Percentiles rank a stretch among this genome's conserved stretches.
These are phyloP conservation scores for Danio rerio DNA, from an alignment of 2,113 vertebrate genomes.

Conservation along the genomic window GRCz12tu NC_133178.1:22309001-22309500, in stretches of 20 bases:
- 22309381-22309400: slow-evolving; percentile 60
- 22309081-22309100: slow-evolving; percentile 52
- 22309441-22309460: slow-evolving; percentile 61
- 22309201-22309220: neutral
- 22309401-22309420: slow-evolving; percentile 80
- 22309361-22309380: slow-evolving; percentile 62
- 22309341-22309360: slow-evolving; percentile 50
- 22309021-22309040: slow-evolving; percentile 34
- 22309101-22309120: slow-evolving; percentile 47
- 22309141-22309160: slow-evolving; percentile 25
- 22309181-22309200: neutral
- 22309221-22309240: neutral
- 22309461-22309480: slow-evolving; percentile 47
- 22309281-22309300: neutral
- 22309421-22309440: slow-evolving; percentile 69
- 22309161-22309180: neutral
- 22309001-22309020: slow-evolving; percentile 21
- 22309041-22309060: slow-evolving; percentile 38
- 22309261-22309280: neutral
- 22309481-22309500: slow-evolving; percentile 45
- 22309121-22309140: slow-evolving; percentile 30
- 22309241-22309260: neutral
- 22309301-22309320: neutral
- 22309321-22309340: slow-evolving; percentile 27
- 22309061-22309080: slow-evolving; percentile 50